A percentile compares a stretch with the other conserved stretches of the same genome.
Conservation (phyloP, 2,888 invertebrate species). For the Microplitis manilae region DNA sequence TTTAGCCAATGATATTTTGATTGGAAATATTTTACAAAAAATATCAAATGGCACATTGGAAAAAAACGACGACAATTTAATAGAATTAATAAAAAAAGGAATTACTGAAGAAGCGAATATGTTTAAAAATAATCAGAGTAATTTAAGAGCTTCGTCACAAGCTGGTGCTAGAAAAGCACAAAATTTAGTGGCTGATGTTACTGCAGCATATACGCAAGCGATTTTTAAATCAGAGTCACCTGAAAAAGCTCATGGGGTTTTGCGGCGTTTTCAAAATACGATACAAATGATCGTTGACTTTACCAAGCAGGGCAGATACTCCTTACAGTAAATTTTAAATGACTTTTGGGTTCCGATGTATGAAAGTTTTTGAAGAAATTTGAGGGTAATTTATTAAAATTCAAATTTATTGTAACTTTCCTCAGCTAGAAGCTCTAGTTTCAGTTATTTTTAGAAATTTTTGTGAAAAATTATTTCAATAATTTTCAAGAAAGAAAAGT, state of each 20-base stretch:
- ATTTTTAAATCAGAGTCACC: slow-evolving; percentile 58
- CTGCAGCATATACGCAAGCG: slow-evolving; percentile 58
- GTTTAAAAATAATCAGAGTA: slow-evolving; percentile 42
- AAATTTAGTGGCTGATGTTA: slow-evolving; percentile 57
- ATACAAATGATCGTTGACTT: slow-evolving; percentile 60
- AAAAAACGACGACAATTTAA: slow-evolving; percentile 52
- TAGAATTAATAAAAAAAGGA: slow-evolving; percentile 54
- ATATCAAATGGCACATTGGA: slow-evolving; percentile 45
- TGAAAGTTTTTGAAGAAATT: too few species aligned
- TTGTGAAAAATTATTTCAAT: too few species aligned
- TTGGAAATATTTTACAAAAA: slow-evolving; percentile 41
- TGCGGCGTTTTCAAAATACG: slow-evolving; percentile 56
- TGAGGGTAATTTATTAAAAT: too few species aligned
- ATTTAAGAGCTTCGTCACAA: slow-evolving; percentile 55
- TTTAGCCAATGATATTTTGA: slow-evolving; percentile 33
- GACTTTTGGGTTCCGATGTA: background rate
- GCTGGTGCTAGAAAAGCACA: slow-evolving; percentile 57
- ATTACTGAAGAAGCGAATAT: slow-evolving; percentile 52
- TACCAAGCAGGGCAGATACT: slow-evolving; percentile 54
- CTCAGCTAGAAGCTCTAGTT: too few species aligned
- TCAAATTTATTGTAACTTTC: too few species aligned
- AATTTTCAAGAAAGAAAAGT: too few species aligned
- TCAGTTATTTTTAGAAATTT: too few species aligned
- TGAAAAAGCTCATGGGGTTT: slow-evolving; percentile 53
- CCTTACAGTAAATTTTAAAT: background rate